Evolutionary conservation across 64 coral and sea anemone species (phyloP).

Genomic region (Stylophora pistillata): DNA sequence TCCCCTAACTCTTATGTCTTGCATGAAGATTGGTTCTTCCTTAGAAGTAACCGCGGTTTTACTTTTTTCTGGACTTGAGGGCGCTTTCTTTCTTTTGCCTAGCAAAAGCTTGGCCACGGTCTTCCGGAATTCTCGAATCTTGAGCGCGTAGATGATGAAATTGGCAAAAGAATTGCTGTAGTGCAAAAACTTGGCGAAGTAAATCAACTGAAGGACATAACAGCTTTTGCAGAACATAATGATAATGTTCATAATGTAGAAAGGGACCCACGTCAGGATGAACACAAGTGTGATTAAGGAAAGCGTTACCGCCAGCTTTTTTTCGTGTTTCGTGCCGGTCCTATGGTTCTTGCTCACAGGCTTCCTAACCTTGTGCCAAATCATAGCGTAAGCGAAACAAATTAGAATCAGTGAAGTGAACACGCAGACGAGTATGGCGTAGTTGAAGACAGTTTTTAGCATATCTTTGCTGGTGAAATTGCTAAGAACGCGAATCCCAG

Average conservation of each 20-base stretch:
- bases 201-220: constrained; percentile 49
- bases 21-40: not conserved
- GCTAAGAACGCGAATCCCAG: constrained; percentile 45
- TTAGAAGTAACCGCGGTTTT: not conserved
- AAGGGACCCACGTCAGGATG: constrained; percentile 62
- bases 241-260: constrained; percentile 60
- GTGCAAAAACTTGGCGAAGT: constrained; percentile 61
- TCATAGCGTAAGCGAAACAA: constrained; percentile 31
- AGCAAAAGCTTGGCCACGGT: constrained; percentile 43
- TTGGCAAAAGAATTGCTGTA: constrained; percentile 70
- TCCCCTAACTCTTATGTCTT: not conserved
- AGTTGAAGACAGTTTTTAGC: constrained; percentile 20
- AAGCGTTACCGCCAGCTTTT: constrained; percentile 47
- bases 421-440: constrained; percentile 51
- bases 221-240: constrained; percentile 44
- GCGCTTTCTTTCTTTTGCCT: not conserved
- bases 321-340: constrained; percentile 37
- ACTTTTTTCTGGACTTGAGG: not conserved
- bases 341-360: constrained; percentile 39
- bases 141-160: constrained; percentile 59
- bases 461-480: constrained; percentile 20
- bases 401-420: constrained; percentile 49
- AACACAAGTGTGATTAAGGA: constrained; percentile 56
- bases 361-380: constrained; percentile 46
- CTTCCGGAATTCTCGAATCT: constrained; percentile 55